Percentiles rank a stretch among this genome's conserved stretches.
Conservation (phyloP, 1,140 invertebrate species). For the Amphibalanus amphitrite region DNA sequence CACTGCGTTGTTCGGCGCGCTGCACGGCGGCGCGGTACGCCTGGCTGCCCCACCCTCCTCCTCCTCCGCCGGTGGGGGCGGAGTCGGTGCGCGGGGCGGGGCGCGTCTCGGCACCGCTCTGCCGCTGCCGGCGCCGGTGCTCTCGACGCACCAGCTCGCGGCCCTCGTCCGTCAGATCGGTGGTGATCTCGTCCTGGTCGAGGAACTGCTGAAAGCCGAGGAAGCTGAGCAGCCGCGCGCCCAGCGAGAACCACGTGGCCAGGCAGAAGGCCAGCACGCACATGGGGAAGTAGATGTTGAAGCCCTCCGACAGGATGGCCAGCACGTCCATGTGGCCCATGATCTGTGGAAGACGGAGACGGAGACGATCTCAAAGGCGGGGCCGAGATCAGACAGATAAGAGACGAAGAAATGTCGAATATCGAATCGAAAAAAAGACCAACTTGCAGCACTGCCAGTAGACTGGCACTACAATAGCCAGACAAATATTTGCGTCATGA, state of each 20-base stretch:
- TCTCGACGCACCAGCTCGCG: constrained; percentile 42
- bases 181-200: constrained; percentile 67
- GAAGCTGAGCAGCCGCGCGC: constrained; percentile 60
- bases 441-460: no score
- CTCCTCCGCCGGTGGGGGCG: no score
- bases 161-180: constrained; percentile 84
- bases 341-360: constrained; percentile 42
- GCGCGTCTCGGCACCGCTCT: background rate
- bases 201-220: constrained; percentile 93
- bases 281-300: constrained; percentile 99
- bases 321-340: constrained; percentile 99
- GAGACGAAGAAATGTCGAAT: no score
- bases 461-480: no score
- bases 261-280: constrained; percentile 82
- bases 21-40: background rate
- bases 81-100: no score
- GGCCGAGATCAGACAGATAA: no score
- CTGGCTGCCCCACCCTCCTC: background rate
- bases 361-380: no score
- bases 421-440: no score
- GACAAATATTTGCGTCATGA: no score
- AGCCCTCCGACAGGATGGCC: constrained; percentile 89
- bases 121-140: background rate
- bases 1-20: background rate
- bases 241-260: constrained; percentile 89